phyloP scores from a whole-genome alignment of 2,888 invertebrate genomes.

The Hypsopygia costalis region DNA sequence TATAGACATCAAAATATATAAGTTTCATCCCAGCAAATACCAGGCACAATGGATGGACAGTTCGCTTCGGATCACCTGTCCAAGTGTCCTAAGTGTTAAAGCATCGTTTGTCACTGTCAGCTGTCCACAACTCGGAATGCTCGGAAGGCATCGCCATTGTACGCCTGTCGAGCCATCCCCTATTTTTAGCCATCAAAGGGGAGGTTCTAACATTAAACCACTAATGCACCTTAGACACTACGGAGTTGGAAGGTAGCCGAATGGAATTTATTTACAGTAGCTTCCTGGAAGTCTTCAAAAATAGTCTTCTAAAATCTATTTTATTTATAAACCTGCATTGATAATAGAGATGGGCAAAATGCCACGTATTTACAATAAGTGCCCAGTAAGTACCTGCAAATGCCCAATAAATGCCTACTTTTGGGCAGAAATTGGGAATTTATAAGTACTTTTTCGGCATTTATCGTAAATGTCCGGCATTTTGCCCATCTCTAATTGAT shows the following conservation, averaged over 20 bases:
- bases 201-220: constrained; percentile 23
- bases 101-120: constrained; percentile 63
- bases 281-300: no score
- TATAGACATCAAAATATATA: no score
- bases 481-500: no score
- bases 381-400: no score
- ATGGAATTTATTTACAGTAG: neutral
- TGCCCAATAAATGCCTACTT: no score
- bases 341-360: no score
- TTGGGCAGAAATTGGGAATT: no score
- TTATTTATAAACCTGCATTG: no score
- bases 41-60: constrained; percentile 54
- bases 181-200: constrained; percentile 44
- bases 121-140: constrained; percentile 35
- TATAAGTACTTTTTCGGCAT: no score
- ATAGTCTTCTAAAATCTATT: no score
- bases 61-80: constrained; percentile 65
- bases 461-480: no score
- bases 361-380: no score
- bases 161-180: constrained; percentile 40
- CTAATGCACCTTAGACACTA: neutral
- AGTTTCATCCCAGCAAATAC: constrained; percentile 33
- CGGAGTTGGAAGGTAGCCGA: neutral
- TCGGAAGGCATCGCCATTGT: constrained; percentile 48
- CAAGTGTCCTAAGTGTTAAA: constrained; percentile 51